Evolutionary conservation across 2,888 invertebrate genomes (phyloP).

Genomic region (Marronus borbonicus): DNA sequence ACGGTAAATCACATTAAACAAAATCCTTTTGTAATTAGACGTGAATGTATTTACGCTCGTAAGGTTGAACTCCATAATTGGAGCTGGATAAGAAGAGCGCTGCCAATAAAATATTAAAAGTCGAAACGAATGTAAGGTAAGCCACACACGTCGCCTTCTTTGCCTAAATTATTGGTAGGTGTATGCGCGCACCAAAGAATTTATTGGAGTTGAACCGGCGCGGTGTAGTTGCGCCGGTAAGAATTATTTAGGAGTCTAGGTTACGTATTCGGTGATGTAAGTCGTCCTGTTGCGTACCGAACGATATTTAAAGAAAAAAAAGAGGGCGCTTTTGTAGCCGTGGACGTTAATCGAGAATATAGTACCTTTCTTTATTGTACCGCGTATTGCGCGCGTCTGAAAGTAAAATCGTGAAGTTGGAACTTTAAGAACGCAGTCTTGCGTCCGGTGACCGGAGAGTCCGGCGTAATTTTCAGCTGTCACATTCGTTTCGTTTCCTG

Average conservation of each 20-base stretch:
- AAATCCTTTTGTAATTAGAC: conserved; percentile 6
- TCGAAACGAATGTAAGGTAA: conserved; percentile 21
- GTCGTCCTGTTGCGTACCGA: conserved; percentile 25
- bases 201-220: conserved; percentile 26
- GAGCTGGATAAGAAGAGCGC: background rate
- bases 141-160: conserved; percentile 29
- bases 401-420: conserved; percentile 21
- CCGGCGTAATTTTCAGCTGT: conserved; percentile 27
- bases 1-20: conserved; percentile 14
- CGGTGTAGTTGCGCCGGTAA: conserved; percentile 4
- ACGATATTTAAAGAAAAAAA: background rate
- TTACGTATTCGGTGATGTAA: conserved; percentile 43
- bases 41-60: background rate
- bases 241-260: conserved; percentile 45
- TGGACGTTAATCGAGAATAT: conserved; percentile 43
- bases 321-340: conserved; percentile 7
- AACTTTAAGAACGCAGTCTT: conserved; percentile 7
- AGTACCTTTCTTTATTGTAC: conserved; percentile 42
- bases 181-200: conserved; percentile 28
- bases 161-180: conserved; percentile 43
- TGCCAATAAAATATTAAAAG: conserved; percentile 34
- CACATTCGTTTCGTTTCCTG: conserved; percentile 35
- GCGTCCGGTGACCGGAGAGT: background rate
- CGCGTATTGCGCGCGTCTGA: conserved; percentile 15
- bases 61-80: background rate